phyloP scores from a whole-genome alignment of 2,113 vertebrate genomes.

The Microcebus ravelobensis region DNA sequence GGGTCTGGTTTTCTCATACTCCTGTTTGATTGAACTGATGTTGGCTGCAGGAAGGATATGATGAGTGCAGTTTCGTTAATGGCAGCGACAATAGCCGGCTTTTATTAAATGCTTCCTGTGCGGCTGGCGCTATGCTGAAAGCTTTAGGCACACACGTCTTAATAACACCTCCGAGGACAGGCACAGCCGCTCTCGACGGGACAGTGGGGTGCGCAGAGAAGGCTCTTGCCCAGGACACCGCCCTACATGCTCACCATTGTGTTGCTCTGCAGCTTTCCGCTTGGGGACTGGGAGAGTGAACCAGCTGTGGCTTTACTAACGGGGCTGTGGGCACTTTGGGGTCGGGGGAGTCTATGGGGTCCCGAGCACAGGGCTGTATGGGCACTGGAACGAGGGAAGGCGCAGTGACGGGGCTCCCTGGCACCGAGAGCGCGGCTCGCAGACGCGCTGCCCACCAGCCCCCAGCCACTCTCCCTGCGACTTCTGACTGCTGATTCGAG shows the following conservation, averaged over 20 bases:
- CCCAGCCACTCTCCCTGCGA: background rate
- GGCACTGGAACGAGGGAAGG: rapidly evolving
- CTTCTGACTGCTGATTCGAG: conserved; percentile 26
- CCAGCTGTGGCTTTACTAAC: background rate
- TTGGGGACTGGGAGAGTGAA: background rate
- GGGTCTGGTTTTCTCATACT: background rate
- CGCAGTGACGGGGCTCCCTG: background rate
- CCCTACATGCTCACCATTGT: rapidly evolving
- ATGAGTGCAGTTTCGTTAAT: rapidly evolving
- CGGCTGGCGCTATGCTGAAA: background rate
- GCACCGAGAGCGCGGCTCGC: rapidly evolving
- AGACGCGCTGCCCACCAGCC: background rate
- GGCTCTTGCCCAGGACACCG: background rate
- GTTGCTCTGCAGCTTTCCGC: background rate
- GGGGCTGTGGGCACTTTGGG: rapidly evolving
- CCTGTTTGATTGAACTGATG: background rate
- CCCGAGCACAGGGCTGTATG: background rate
- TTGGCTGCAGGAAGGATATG: background rate
- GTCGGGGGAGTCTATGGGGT: background rate
- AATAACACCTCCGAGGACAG: rapidly evolving
- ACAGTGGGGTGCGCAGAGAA: rapidly evolving
- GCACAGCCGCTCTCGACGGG: rapidly evolving
- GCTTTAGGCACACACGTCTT: too few species aligned
- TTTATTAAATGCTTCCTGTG: background rate
- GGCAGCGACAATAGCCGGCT: background rate